Evolutionary conservation across 2,113 vertebrate species (phyloP).

Genomic region (Neofelis nebulosa): DNA sequence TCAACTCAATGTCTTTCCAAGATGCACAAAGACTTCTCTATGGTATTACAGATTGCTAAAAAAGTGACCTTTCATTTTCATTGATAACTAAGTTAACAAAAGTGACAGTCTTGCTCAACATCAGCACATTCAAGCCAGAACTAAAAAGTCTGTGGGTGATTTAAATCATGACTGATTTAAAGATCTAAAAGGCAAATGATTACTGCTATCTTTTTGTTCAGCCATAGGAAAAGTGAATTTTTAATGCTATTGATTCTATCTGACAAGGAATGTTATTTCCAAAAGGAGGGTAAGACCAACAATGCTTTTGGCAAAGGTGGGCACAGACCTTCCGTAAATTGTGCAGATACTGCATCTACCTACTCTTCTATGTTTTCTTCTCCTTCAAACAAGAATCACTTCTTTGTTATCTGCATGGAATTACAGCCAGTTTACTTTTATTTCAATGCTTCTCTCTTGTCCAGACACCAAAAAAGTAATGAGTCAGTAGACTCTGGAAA

Average conservation of each 20-base stretch:
- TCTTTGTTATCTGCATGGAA: constrained; percentile 66
- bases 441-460: constrained; percentile 68
- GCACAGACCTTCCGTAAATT: constrained; percentile 41
- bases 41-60: neutral
- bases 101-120: neutral
- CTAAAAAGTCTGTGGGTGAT: constrained; percentile 4
- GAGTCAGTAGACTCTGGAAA: constrained; percentile 68
- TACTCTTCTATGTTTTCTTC: constrained; percentile 61
- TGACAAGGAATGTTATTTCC: constrained; percentile 12
- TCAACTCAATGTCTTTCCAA: neutral
- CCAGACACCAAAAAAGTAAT: constrained; percentile 66
- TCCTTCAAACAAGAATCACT: constrained; percentile 66
- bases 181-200: neutral
- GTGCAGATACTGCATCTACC: constrained; percentile 41
- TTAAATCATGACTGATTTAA: neutral
- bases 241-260: neutral
- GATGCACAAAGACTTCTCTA: neutral
- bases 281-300: constrained; percentile 28
- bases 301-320: constrained; percentile 10
- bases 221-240: neutral
- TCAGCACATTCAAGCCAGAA: neutral
- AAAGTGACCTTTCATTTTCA: neutral
- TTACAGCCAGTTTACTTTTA: constrained; percentile 69
- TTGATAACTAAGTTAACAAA: neutral
- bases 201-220: neutral